Base-by-base conservation (phyloP, 1,140 invertebrate genomes). In the Conus betulinus region DNA sequence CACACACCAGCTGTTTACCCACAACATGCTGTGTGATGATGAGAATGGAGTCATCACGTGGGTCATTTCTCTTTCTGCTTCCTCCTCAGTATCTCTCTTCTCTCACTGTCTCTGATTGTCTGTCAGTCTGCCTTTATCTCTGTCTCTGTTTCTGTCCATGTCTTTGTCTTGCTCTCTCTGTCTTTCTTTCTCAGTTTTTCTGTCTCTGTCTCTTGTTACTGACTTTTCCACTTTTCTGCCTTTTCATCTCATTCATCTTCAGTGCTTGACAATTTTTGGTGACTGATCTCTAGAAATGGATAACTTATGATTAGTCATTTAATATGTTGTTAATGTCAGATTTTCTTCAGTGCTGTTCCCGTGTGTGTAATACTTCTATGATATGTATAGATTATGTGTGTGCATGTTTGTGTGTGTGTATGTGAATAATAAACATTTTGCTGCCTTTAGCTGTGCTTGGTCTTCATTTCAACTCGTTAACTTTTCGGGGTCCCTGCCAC, bases 11-110 rank as follows among this genome's bases (percentile, higher is more conserved):
- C 71, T 27, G 3, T 90, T 83, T 81, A n/a, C 27, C 20, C 27
- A 88, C 71, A 91, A 92, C 81, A 87, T 91, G 79, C 60, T 92
- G 23, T 87, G 88, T 83, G 91, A 92, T 83, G 91, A 92, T 83
- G 90, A 90, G 81, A 23, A 91, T 51, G 92, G 92, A 15, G 67
- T 91, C 74, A 67, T 92, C 5, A 89, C 67, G 92, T 93, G 87
- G 87, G 82, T 71, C 17, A n/a, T 7, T n/a, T 71, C 6, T 13
- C 67, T 71, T 71, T 71, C 60, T 63, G 11, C 60, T 2, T 63
- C 60, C 10, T 63, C 17, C 60, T 63, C 60, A 13, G 11, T 63
- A 11, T 63, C 60, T 71, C 13, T 23, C 20, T 71, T 1, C 20
- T 71, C 0, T 13, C 13, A 17, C 67, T 71, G 17, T 20, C 67